Base-by-base conservation (phyloP, 2,888 invertebrate genomes). In the Rotaria macrura region DNA sequence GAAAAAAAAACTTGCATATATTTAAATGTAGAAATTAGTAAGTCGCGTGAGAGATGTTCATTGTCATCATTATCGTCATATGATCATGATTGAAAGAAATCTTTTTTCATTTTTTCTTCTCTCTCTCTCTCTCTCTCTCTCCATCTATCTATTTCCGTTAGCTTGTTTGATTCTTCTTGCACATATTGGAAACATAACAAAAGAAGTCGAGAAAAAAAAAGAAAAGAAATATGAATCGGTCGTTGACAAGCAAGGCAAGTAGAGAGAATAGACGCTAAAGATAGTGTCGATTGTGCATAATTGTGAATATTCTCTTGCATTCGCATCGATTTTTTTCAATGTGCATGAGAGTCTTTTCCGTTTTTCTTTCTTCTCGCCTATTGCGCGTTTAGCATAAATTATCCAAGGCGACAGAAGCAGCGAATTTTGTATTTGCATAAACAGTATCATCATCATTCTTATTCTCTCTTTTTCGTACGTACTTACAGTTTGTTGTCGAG, bases 401-500 rank as follows among this genome's bases (percentile, higher is more conserved):
- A 79, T 79, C 79, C 34, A 34, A 65, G 65, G 34, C 65, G 65
- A 65, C 65, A 65, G 65, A 65, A 29, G 65, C 65, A 65, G 65
- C 34, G 65, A 65, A 79, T 40, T 79, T 79, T 79, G 43, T 79
- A 79, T 79, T 79, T 79, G 79, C 79, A 79, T 79, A 79, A 79
- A 79, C 43, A 79, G 79, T 43, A 79, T 79, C 79, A 79, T 79
- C 79, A 40, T 79, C 79, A 79, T 79, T n/a, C 43, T 79, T 10
- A n/a, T 79, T 40, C 43, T 79, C 43, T 65, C 65, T 29, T 20
- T 65, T 65, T 65, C 65, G 65, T 65, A 65, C 34, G 65, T 34
- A 65, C 34, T 65, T 34, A 65, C 20, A 65, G 29, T 65, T 65
- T 65, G 65, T 65, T 65, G 65, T 65, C 65, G 65, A 65, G 65